A percentile compares a stretch with the other conserved stretches of the same genome.
Conservation (phyloP, 2,888 invertebrate genomes). For the Aphidius colemani region DNA sequence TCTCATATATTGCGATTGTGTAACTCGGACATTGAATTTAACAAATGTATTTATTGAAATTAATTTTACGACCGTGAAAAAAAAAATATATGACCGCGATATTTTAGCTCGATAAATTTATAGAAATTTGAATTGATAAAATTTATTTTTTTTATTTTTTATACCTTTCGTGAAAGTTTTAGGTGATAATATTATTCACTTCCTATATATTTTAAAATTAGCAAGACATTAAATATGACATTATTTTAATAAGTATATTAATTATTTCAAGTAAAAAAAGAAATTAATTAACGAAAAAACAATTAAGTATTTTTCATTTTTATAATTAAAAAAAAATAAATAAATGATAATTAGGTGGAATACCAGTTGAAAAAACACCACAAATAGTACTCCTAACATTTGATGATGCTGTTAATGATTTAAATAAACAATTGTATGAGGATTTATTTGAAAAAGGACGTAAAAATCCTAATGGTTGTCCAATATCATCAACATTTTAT, state of each 20-base stretch:
- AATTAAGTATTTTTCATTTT: background rate
- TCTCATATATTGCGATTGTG: too few relatives aligned
- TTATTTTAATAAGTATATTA: too few relatives aligned
- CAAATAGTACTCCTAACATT: slow-evolving; percentile 91
- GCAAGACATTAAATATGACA: too few relatives aligned
- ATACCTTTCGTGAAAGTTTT: background rate
- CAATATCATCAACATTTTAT: slow-evolving; percentile 93
- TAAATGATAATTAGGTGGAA: slow-evolving; percentile 67
- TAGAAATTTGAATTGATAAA: too few relatives aligned
- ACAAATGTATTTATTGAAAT: too few relatives aligned
- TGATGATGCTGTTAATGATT: slow-evolving; percentile 93
- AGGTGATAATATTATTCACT: background rate
- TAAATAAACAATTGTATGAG: slow-evolving; percentile 88
- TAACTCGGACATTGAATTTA: too few relatives aligned
- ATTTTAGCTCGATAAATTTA: too few relatives aligned
- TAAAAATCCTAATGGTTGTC: slow-evolving; percentile 90
- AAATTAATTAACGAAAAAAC: background rate
- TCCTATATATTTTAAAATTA: background rate
- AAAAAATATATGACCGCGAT: background rate
- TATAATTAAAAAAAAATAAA: background rate
- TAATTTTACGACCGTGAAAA: slow-evolving; percentile 8
- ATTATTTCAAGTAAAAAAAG: too few relatives aligned
- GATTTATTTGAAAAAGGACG: slow-evolving; percentile 89
- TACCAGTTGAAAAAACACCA: slow-evolving; percentile 81
- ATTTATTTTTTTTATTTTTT: background rate